These are phyloP conservation scores for Malaclemys terrapin DNA, from an alignment of 2,113 vertebrate genomes.

Conservation along the genomic window DNA sequence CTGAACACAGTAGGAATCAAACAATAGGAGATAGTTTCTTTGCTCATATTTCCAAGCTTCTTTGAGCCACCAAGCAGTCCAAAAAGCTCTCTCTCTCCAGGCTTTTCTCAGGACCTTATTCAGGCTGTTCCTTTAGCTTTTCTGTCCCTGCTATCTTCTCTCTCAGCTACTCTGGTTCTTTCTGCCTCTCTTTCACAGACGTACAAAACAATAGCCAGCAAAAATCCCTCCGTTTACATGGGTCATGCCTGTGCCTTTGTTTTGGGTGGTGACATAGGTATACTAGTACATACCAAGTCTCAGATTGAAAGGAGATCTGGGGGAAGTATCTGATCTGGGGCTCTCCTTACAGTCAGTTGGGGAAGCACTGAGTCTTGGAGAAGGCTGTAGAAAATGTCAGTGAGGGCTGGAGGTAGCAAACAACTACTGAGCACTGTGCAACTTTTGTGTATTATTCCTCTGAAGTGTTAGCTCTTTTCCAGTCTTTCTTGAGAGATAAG, in stretches of 20 bases:
- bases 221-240: not conserved
- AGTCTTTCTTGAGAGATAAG: not conserved
- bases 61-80: not conserved
- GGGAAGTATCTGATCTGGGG: not conserved
- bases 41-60: not conserved
- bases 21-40: not conserved
- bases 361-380: not conserved
- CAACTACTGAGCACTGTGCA: not conserved
- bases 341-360: not conserved
- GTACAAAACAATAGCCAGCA: not conserved
- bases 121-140: not conserved
- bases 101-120: not conserved
- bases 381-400: not conserved
- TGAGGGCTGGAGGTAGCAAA: not conserved
- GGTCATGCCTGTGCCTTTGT: not conserved
- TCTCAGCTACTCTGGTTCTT: not conserved
- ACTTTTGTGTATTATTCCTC: not conserved
- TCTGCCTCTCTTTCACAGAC: not conserved
- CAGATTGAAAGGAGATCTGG: not conserved
- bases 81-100: not conserved
- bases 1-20: not conserved
- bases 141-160: not conserved
- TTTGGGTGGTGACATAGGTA: not conserved
- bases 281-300: not conserved
- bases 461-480: not conserved